phyloP scores from a whole-genome alignment of 2,113 vertebrate genomes.

The Poecilia latipinna region DNA sequence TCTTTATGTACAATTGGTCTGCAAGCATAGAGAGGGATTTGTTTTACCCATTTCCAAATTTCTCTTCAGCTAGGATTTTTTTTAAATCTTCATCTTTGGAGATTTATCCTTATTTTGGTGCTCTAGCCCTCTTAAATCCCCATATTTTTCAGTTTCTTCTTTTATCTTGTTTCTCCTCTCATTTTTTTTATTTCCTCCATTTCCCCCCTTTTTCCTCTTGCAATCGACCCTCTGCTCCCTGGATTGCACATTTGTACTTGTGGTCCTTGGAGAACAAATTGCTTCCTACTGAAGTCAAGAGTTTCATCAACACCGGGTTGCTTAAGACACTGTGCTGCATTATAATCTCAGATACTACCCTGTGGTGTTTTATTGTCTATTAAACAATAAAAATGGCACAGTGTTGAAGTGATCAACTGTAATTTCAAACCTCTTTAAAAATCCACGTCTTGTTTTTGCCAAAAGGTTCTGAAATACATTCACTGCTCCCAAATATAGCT shows the following conservation, averaged over 20 bases:
- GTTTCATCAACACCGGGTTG: neutral
- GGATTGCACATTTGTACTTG: conserved; percentile 26
- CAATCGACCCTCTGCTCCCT: neutral
- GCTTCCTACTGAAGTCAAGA: conserved; percentile 13
- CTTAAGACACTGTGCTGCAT: neutral
- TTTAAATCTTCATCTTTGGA: too few species aligned
- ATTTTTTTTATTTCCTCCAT: neutral
- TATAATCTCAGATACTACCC: neutral
- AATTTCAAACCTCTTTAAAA: neutral
- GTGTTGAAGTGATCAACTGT: neutral
- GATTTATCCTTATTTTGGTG: too few species aligned
- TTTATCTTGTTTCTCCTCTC: too few species aligned
- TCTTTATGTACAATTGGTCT: neutral
- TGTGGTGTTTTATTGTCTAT: neutral
- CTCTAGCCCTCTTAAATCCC: neutral
- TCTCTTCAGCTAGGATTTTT: too few species aligned
- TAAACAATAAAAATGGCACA: neutral
- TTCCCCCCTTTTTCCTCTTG: neutral
- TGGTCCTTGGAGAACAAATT: neutral
- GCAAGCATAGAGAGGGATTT: neutral
- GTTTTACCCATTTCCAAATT: neutral
- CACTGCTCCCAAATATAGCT: too few species aligned
- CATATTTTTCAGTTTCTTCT: too few species aligned
- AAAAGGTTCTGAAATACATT: neutral
- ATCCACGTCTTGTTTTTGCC: neutral